Percentiles rank a stretch among this genome's conserved stretches.
Conservation (phyloP, 2,888 invertebrate genomes). For the Beris morrisii region DNA sequence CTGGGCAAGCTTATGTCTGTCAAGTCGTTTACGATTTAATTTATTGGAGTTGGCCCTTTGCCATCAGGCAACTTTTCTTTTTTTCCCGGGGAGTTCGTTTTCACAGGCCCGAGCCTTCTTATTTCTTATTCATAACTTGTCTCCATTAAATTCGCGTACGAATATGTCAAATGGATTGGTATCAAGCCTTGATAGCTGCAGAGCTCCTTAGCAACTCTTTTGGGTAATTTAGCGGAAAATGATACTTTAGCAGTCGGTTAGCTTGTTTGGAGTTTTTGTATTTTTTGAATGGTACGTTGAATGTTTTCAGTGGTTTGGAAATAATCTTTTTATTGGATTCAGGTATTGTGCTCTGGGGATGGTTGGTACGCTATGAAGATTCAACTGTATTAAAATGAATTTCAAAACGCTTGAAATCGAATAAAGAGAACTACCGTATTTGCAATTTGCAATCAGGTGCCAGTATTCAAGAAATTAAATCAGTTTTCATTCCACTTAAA, state of each 20-base stretch:
- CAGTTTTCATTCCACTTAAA: no score
- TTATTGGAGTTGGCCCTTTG: conserved; percentile 7
- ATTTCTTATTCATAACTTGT: conserved; percentile 9
- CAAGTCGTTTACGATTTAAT: conserved; percentile 4
- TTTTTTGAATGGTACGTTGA: no score
- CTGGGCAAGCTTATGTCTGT: not conserved
- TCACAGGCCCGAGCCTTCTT: not conserved
- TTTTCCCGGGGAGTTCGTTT: not conserved
- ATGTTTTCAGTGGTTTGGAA: no score
- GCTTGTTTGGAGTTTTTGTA: no score
- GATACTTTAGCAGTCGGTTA: conserved; percentile 8
- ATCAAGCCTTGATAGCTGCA: not conserved
- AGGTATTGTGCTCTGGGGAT: no score
- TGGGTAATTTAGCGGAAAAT: conserved; percentile 18
- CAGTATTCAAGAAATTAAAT: no score
- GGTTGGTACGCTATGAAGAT: no score
- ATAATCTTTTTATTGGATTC: no score
- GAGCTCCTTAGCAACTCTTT: not conserved
- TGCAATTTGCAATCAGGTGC: no score
- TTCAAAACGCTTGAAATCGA: no score
- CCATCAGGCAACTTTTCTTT: not conserved
- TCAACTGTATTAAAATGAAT: no score
- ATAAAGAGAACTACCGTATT: no score
- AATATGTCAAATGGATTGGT: not conserved
- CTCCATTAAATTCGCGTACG: conserved; percentile 16